Percentiles rank a stretch among this genome's conserved stretches.
Conservation (phyloP, 2,797 vertebrate species). For the Darevskia nairensis region DNA sequence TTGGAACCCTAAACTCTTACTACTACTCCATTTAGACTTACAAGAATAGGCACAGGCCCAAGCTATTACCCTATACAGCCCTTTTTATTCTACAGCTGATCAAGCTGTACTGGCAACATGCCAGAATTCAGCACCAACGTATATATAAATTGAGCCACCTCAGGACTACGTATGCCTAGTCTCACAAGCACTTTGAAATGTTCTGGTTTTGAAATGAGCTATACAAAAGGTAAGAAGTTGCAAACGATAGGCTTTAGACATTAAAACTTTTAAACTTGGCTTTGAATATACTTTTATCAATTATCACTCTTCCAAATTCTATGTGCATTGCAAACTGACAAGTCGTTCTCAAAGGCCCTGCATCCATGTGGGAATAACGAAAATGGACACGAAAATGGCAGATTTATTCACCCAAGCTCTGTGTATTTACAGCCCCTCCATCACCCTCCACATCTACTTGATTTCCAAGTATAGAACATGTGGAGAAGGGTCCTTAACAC, state of each 20-base stretch:
- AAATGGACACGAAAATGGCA: not conserved
- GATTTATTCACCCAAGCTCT: slow-evolving; percentile 15
- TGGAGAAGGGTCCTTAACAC: too few species aligned
- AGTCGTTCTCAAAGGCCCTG: not conserved
- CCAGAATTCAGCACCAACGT: not conserved
- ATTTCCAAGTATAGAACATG: not conserved
- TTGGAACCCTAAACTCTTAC: not conserved
- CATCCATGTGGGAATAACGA: not conserved
- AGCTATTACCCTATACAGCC: not conserved
- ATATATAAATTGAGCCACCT: not conserved
- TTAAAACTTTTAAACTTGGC: not conserved
- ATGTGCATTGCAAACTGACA: not conserved
- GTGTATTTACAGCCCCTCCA: not conserved
- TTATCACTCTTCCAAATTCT: not conserved
- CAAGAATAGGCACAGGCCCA: not conserved
- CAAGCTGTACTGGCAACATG: not conserved
- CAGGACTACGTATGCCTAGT: not conserved
- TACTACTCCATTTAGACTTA: not conserved
- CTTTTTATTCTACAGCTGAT: not conserved
- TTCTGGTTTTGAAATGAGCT: not conserved
- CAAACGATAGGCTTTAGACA: not conserved
- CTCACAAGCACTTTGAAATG: not conserved
- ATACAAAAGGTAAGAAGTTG: not conserved
- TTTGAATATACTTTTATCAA: not conserved
- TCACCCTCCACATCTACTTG: not conserved